Evolutionary conservation across 2,797 vertebrate genomes (phyloP), one percentile per base, ranked within the genome.

Genomic region (Pteropus rufus): DNA sequence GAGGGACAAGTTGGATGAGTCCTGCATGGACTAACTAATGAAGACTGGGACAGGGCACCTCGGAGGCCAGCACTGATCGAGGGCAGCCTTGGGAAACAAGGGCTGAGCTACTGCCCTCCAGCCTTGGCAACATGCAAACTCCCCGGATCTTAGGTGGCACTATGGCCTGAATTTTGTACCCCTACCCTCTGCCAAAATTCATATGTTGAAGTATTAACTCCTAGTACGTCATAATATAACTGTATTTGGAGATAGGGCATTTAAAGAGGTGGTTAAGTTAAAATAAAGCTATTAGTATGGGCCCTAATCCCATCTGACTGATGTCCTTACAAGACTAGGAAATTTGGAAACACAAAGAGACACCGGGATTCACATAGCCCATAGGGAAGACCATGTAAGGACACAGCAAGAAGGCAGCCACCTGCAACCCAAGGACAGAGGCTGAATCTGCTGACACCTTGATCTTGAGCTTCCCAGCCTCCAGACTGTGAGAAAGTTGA

Each of bases 281-380:
- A 77, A 87, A 70, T n/a, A 15, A 60, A 77, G 11, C 16, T 18
- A 0, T 75, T 46, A 82, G 23, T 29, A 34, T 69, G 36, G 65
- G 12, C 26, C 21, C 29, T 72, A 19, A 72, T 91, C 24, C 19
- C 73, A 24, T 54, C 15, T 18, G n/a, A 41, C 62, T 41, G 4
- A 8, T 39, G 12, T 89, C 24, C 52, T 70, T 90, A 34, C 8
- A 29, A 64, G 31, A 73, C 46, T 16, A 49, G 34, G 76, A 49
- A 16, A 80, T 24, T 44, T 58, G 56, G n/a, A 52, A 29, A 52
- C 29, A 34, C 8, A 36, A 5, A 54, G 46, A 56, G 36, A 56
- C 52, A 21, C 34, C 19, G 41, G 21, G 15, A 34, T 16, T 29
- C 16, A 5, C 2, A 26, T 0, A 4, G 21, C 0, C 1, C 12